Evolutionary conservation across 2,797 vertebrate genomes (phyloP).

Genomic region (Lacerta viridis): DNA sequence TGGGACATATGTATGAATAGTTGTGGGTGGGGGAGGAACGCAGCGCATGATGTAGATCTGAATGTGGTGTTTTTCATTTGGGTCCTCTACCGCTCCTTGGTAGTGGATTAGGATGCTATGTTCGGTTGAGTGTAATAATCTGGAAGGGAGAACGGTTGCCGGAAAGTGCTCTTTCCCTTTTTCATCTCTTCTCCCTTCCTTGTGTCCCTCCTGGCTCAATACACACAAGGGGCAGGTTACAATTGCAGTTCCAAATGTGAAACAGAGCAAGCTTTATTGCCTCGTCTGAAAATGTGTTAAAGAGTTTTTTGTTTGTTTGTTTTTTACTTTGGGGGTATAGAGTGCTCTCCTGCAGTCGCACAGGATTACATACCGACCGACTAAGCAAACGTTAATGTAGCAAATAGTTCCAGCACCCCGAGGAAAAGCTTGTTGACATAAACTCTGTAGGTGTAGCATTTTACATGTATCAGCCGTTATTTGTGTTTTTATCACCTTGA

Average conservation of each 20-base stretch:
- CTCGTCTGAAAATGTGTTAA: neutral
- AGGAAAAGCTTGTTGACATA: neutral
- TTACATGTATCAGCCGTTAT: no score
- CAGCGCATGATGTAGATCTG: neutral
- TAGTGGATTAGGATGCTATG: neutral
- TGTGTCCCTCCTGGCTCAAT: conserved; percentile 9
- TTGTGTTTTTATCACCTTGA: no score
- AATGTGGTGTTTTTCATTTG: neutral
- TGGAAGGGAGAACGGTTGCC: neutral
- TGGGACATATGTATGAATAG: neutral
- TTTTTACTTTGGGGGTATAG: conserved; percentile 14
- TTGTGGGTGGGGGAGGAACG: neutral
- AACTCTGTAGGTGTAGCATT: neutral
- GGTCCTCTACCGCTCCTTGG: neutral
- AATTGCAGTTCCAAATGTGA: conserved; percentile 23
- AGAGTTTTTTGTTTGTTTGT: conserved; percentile 18
- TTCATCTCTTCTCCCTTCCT: neutral
- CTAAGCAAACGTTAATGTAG: conserved; percentile 9
- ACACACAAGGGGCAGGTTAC: neutral
- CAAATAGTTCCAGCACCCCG: neutral
- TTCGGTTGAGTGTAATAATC: neutral
- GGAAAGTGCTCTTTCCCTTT: neutral
- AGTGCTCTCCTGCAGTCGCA: neutral
- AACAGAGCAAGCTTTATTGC: conserved; percentile 20
- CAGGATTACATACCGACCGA: conserved; percentile 18